Base-by-base conservation (phyloP, 2,113 vertebrate genomes). In the Apodemus speciosus region DNA sequence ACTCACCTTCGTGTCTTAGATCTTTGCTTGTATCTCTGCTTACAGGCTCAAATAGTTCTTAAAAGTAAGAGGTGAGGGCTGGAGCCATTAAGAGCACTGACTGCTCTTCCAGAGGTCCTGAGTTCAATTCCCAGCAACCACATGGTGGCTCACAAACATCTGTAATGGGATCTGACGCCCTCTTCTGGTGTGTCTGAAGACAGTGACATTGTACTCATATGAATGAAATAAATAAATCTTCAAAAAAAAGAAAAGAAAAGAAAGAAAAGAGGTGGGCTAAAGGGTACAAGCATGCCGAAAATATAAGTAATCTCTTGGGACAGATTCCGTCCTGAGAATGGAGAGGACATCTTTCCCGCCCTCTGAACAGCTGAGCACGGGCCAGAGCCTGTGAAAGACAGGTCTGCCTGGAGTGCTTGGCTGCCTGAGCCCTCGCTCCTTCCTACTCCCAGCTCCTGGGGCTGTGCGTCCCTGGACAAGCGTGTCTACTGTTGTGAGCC, bases 261-360 rank as follows among this genome's bases (percentile, higher is more conserved):
- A 14, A 53, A 15, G 15, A 14, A 15, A 76, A 77, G 92, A 93
- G 73, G 40, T 51, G 27, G 56, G 56, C 23, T 88, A 90, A 88
- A 93, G 23, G 9, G 9, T 96, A 71, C 76, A 88, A 76, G 72
- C 25, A 53, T 43, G 35, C 60, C 38, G 76, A 68, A 68, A 56
- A 60, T 25, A 30, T 69, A 30, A 90, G 64, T 80, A 51, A 75
- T 85, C 80, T 92, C 76, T 56, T 66, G 21, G 66, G 88, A 10
- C n/a, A 83, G 46, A 92, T 85, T 95, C 53, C 13, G 43, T 85
- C 95, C 76, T 89, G 91, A 88, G 90, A 94, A 83, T 35, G 30
- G 16, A 69, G 76, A n/a, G 3, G 40, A 51, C 66, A 84, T 58
- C n/a, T 68, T 11, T 14, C 49, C 69, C 51, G 10, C 53, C 14